These are phyloP conservation scores for Teleogryllus occipitalis DNA, from an alignment of 1,140 invertebrate species.

Conservation along the genomic window DNA sequence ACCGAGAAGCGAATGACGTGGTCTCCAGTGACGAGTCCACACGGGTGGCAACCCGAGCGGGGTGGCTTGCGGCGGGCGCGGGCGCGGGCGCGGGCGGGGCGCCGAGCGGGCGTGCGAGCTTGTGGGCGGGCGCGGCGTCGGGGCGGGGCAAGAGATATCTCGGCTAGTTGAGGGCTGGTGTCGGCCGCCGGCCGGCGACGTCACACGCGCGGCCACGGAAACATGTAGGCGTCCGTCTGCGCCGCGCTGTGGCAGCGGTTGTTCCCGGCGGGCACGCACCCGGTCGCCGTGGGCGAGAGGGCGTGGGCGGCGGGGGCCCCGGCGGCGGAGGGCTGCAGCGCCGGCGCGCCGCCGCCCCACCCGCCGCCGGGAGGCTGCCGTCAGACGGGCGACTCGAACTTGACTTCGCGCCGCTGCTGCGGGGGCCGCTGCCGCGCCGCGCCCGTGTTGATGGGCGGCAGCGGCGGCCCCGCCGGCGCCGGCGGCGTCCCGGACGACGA, in stretches of 20 bases:
- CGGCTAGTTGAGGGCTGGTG: background rate
- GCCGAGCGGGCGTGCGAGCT: too few species aligned
- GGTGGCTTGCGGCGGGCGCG: too few species aligned
- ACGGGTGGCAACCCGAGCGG: too few species aligned
- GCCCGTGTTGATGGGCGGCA: background rate
- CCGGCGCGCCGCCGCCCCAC: background rate
- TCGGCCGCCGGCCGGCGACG: background rate
- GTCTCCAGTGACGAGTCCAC: too few species aligned
- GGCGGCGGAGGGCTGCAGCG: background rate
- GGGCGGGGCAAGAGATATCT: background rate
- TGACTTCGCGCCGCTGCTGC: background rate
- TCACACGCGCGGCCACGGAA: background rate
- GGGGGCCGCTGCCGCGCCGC: background rate
- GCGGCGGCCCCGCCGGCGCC: too few species aligned
- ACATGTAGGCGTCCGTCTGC: background rate
- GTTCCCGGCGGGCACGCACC: too few species aligned
- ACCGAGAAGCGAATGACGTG: too few species aligned
- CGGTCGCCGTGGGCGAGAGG: background rate
- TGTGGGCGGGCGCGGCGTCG: too few species aligned
- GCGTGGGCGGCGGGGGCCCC: background rate
- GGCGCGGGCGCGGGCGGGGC: too few species aligned
- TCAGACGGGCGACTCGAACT: background rate
- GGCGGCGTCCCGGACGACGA: conserved; percentile 28
- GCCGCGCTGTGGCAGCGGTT: background rate
- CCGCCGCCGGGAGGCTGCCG: too few species aligned